A percentile compares a stretch with the other conserved stretches of the same genome.
Conservation (phyloP, 2,888 invertebrate genomes). For the Tenthredo mesomela region DNA sequence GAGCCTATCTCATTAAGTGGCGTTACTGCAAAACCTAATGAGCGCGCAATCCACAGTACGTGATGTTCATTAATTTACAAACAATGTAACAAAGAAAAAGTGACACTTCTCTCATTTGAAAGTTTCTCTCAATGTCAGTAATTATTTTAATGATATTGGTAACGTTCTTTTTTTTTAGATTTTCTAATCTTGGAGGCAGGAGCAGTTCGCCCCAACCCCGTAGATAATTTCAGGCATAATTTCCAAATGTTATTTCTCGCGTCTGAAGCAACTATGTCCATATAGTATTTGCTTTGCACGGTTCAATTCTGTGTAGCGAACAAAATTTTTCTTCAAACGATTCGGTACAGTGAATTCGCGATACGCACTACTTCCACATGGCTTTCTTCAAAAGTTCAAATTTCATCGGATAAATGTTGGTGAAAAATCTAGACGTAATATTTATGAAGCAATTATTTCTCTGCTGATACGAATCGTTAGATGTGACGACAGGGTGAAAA, state of each 20-base stretch:
- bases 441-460: constrained; percentile 8
- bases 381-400: not conserved
- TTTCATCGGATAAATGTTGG: not conserved
- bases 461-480: not conserved
- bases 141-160: not conserved
- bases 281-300: not conserved
- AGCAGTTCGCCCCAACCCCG: too few species aligned
- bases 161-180: not conserved
- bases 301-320: not conserved
- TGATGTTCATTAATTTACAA: not conserved
- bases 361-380: not conserved
- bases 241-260: not conserved
- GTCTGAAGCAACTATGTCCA: not conserved
- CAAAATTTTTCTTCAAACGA: not conserved
- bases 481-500: not conserved
- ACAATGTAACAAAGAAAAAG: not conserved
- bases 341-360: not conserved
- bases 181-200: too few species aligned
- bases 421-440: not conserved
- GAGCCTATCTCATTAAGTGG: not conserved
- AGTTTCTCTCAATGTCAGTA: too few species aligned
- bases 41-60: too few species aligned
- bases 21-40: not conserved
- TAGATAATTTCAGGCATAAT: not conserved
- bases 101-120: not conserved